Evolutionary conservation across 2,797 vertebrate species (phyloP).

Genomic region (Loriculus beryllinus): DNA sequence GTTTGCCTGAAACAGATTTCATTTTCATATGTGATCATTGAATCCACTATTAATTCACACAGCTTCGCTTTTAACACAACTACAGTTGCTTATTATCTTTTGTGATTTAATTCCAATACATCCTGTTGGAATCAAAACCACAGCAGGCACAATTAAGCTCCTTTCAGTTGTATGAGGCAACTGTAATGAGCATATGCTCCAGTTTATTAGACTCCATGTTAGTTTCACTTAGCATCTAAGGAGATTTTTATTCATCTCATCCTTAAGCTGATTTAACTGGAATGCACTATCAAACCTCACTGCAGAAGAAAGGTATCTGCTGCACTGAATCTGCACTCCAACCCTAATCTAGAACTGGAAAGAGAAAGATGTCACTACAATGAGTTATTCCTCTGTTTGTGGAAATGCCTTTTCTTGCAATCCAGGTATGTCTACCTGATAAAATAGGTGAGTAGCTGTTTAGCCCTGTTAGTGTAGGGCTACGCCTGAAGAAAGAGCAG

Average conservation of each 20-base stretch:
- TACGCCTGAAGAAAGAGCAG: neutral
- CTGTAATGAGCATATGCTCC: neutral
- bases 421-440: neutral
- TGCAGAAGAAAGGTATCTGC: neutral
- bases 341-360: neutral
- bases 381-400: rapidly evolving
- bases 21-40: neutral
- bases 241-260: neutral
- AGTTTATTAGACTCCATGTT: neutral
- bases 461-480: neutral
- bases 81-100: neutral
- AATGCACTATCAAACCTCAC: neutral
- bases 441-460: neutral
- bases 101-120: neutral
- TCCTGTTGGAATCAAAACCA: neutral
- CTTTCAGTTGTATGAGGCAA: neutral
- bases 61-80: neutral
- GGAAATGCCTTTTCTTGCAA: neutral
- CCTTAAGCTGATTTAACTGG: neutral
- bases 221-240: neutral
- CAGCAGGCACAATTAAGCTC: neutral
- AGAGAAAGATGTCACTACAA: neutral
- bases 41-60: neutral
- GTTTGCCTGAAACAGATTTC: neutral
- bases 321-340: neutral